Base-by-base conservation (phyloP, 2,888 invertebrate species). In the Trypoxylon attenuatum region DNA sequence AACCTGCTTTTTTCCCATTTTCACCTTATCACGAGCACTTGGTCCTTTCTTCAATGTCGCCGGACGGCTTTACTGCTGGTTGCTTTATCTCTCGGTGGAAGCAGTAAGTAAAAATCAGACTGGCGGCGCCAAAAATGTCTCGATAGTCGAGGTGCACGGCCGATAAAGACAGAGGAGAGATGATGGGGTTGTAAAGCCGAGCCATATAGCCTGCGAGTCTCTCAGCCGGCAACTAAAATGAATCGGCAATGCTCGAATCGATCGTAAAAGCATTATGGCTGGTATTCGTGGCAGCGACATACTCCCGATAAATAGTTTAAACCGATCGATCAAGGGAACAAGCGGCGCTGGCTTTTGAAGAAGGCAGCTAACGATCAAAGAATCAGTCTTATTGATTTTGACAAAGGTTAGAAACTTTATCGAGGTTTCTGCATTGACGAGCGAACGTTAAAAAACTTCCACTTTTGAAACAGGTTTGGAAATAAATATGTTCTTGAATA, bases 41-140 rank as follows among this genome's bases (percentile, higher is more conserved):
- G 47, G 39, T 23, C 15, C 38, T 6, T 51, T 25, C 13, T n/a
- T 27, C 43, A 41, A 25, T 15, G 43, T 22, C 58, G 22, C 19
- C 41, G 2, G 18, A n/a, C n/a, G 5, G 10, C 2, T 16, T n/a
- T n/a, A n/a, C n/a, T n/a, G n/a, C n/a, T n/a, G n/a, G n/a, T n/a
- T n/a, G n/a, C n/a, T n/a, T n/a, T n/a, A n/a, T n/a, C 22, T 22
- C 8, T n/a, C 3, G 61, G 55, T 61, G 47, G 53, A 52, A 43
- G 53, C 64, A 63, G 67, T n/a, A 72, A 71, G 72, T 70, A 75
- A 79, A 77, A 78, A 77, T 80, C 75, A 65, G 78, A 78, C 76
- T 70, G 65, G 69, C 77, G 84, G 82, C 82, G 84, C 83, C 82
- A 74, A 83, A 82, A 84, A 77, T 77, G 79, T 82, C 80, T 78